These are phyloP conservation scores for Anguilla pacifica DNA, from an alignment of 2,797 vertebrate genomes.

Conservation along the genomic window DNA sequence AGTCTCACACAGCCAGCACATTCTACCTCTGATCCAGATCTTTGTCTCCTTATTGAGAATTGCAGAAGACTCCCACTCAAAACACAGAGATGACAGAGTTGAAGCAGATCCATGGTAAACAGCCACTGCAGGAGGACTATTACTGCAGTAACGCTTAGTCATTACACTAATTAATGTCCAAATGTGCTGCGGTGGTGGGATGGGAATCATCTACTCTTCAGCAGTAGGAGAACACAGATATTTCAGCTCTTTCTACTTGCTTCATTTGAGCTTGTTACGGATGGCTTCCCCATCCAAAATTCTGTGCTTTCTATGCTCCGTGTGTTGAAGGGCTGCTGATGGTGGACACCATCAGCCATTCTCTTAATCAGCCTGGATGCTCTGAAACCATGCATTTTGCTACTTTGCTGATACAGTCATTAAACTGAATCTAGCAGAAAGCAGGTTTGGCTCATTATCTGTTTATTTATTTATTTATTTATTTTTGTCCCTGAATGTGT, in stretches of 20 bases:
- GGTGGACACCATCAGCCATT: not conserved
- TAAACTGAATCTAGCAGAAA: not conserved
- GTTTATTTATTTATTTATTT: too few relatives aligned
- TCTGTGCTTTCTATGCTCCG: not conserved
- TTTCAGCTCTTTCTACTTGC: not conserved
- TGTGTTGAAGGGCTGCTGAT: not conserved
- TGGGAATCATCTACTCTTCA: not conserved
- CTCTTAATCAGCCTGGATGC: not conserved
- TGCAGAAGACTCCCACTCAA: not conserved
- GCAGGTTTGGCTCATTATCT: not conserved
- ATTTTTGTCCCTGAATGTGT: not conserved
- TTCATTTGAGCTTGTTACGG: not conserved
- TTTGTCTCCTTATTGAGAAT: not conserved
- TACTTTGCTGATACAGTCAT: not conserved
- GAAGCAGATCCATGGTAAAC: not conserved
- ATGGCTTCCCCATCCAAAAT: not conserved
- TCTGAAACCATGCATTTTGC: not conserved
- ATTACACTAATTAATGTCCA: not conserved
- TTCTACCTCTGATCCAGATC: not conserved
- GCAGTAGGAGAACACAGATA: not conserved
- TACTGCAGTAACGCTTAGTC: not conserved
- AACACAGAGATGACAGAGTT: not conserved
- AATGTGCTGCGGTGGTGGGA: not conserved
- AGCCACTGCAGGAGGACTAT: not conserved
- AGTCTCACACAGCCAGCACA: not conserved